These are phyloP conservation scores for Tridacna crocea DNA, from an alignment of 2,888 invertebrate species.

Conservation along the genomic window DNA sequence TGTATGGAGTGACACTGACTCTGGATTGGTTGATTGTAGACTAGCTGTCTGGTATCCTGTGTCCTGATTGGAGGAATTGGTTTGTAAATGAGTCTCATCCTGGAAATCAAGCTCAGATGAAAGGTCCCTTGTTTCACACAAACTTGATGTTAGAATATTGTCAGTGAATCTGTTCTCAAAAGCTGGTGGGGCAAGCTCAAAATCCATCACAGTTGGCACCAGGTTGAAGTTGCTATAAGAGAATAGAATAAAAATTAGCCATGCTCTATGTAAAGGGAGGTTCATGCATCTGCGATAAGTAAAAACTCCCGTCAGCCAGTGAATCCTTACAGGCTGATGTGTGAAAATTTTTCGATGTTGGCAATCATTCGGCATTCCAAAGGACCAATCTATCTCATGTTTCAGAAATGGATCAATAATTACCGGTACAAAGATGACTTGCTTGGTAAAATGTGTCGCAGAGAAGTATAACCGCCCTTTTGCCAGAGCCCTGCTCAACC, in stretches of 20 bases:
- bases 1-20: constrained; percentile 69
- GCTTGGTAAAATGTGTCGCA: no score
- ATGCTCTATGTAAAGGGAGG: no score
- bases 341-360: no score
- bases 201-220: constrained; percentile 66
- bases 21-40: constrained; percentile 76
- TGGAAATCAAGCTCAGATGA: constrained; percentile 66
- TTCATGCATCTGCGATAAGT: no score
- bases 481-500: no score
- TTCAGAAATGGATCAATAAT: no score
- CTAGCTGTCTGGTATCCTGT: constrained; percentile 82
- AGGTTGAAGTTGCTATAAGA: constrained; percentile 56
- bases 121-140: constrained; percentile 64
- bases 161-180: constrained; percentile 28
- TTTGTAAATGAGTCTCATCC: constrained; percentile 63
- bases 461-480: no score
- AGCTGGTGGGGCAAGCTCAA: constrained; percentile 47
- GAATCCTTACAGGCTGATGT: no score
- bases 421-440: no score
- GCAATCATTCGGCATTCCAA: no score
- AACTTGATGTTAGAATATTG: constrained; percentile 66
- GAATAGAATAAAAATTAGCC: background rate
- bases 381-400: no score
- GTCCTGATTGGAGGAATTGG: constrained; percentile 76
- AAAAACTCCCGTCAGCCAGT: no score